Evolutionary conservation across 1,140 invertebrate genomes (phyloP), one percentile per base, ranked within the genome.

Genomic region (Dendroctonus valens): DNA sequence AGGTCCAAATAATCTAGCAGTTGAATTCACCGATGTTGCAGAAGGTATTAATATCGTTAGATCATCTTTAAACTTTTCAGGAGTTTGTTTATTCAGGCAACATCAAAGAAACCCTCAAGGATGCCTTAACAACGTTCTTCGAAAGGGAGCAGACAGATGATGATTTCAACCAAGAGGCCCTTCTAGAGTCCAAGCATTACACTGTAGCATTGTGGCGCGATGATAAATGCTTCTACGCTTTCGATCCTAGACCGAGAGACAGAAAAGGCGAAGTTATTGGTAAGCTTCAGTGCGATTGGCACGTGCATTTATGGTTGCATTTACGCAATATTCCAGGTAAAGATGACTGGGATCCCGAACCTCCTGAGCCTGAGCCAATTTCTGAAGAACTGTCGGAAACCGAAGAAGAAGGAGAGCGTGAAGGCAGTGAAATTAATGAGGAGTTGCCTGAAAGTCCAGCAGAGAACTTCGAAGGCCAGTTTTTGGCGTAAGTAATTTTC

Each of bases 231-330:
- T 78, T 67, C 51, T 79, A 75, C 55, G 37, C 76, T 0, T 79
- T 77, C 51, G 78, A 79, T 72, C 72, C 78, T 3, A 74, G 71
- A 67, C 69, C 73, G 8, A 64, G 75, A 14, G 72, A 76, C 61
- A 65, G 70, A 11, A 50, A 61, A n/a, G 76, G 77, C 6, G 61
- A 74, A 42, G 64, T 74, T 9, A 73, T 68, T 59, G 76, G 76
- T 41, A 74, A 70, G 55, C 63, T 72, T 38, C n/a, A n/a, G n/a
- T n/a, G n/a, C n/a, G n/a, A n/a, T n/a, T n/a, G n/a, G n/a, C n/a
- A n/a, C n/a, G n/a, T n/a, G n/a, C n/a, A n/a, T n/a, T n/a, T n/a
- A n/a, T n/a, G n/a, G n/a, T n/a, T n/a, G n/a, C n/a, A n/a, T n/a
- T n/a, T n/a, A n/a, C n/a, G n/a, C n/a, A n/a, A 71, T 61, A 59